These are phyloP conservation scores for Petrocephalus sullivani DNA, from an alignment of 2,797 vertebrate species.

Conservation along the genomic window DNA sequence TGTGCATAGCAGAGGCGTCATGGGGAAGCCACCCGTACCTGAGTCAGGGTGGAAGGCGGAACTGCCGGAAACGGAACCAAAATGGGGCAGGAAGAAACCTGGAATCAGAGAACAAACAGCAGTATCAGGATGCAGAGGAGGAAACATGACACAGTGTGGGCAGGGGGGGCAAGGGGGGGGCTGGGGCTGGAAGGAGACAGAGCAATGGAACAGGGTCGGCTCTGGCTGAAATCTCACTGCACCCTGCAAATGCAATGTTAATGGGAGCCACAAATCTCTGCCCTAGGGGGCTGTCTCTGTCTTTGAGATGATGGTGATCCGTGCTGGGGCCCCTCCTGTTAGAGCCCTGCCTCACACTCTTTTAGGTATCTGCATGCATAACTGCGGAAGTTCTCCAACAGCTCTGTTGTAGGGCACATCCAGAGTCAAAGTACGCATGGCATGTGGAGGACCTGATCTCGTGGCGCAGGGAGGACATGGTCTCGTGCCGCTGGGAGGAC, in stretches of 20 bases:
- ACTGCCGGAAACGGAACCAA: conserved; percentile 29
- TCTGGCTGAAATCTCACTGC: not conserved
- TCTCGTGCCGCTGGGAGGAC: no score
- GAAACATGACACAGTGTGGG: not conserved
- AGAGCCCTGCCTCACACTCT: not conserved
- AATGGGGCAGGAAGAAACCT: conserved; percentile 43
- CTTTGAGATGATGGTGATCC: not conserved
- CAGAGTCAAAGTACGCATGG: not conserved
- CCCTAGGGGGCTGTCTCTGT: not conserved
- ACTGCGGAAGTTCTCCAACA: not conserved
- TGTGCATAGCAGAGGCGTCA: not conserved
- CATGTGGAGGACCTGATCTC: no score
- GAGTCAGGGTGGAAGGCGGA: conserved; percentile 28
- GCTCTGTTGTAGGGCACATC: not conserved
- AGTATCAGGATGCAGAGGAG: conserved; percentile 34
- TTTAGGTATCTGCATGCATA: not conserved
- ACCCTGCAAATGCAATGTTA: not conserved
- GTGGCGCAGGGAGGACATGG: no score
- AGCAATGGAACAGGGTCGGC: not conserved
- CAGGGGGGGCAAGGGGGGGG: not conserved
- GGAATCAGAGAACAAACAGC: conserved; percentile 37
- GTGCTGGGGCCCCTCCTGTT: not conserved
- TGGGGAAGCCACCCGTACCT: conserved; percentile 24
- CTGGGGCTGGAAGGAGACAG: not conserved
- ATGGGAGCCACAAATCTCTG: not conserved